phyloP scores from a whole-genome alignment of 2,113 vertebrate genomes.

The Cephalopterus ornatus region DNA sequence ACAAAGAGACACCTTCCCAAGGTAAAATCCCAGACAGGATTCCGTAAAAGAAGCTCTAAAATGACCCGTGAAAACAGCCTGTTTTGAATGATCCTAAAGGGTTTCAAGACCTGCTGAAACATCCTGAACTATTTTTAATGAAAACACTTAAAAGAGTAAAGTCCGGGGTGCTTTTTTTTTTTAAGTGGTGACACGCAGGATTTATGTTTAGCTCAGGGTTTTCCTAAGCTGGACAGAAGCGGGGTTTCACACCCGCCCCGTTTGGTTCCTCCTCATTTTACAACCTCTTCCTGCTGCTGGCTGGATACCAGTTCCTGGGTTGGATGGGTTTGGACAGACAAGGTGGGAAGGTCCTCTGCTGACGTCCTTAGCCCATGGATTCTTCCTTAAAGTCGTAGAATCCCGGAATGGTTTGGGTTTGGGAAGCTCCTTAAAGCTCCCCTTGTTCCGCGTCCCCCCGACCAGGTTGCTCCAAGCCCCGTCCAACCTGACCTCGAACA shows the following conservation, averaged over 20 bases:
- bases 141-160: not conserved
- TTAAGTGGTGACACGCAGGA: accelerated
- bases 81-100: not conserved
- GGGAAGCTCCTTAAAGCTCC: not conserved
- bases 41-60: not conserved
- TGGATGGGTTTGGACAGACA: not conserved
- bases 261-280: not conserved
- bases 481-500: not conserved
- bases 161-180: accelerated
- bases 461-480: not conserved
- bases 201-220: not conserved
- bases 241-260: not conserved
- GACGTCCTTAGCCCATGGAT: not conserved
- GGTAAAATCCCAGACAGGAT: not conserved
- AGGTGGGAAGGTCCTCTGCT: not conserved
- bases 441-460: accelerated
- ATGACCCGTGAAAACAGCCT: not conserved
- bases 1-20: not conserved
- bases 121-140: not conserved
- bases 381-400: not conserved
- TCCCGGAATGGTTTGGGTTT: not conserved
- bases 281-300: not conserved
- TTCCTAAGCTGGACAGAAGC: not conserved
- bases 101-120: not conserved
- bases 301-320: not conserved